phyloP scores from a whole-genome alignment of 2,888 invertebrate species.

The Drosophila neotestacea region DNA sequence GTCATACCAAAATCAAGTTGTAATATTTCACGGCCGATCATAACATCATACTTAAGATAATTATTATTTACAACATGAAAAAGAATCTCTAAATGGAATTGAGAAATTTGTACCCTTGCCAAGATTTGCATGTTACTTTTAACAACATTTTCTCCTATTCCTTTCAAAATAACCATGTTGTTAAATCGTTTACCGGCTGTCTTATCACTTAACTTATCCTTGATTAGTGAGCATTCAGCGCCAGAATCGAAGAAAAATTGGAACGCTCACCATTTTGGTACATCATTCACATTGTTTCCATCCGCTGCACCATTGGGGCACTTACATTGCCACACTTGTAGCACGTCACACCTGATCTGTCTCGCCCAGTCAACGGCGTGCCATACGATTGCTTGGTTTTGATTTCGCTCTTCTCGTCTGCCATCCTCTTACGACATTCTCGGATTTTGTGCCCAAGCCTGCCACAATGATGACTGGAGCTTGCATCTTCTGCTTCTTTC shows the following conservation, averaged over 20 bases:
- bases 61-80: conserved; percentile 22
- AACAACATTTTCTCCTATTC: conserved; percentile 29
- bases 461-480: conserved; percentile 3
- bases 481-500: conserved; percentile 18
- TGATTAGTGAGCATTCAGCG: not conserved
- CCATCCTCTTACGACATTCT: conserved; percentile 20
- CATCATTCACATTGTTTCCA: conserved; percentile 9
- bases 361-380: conserved; percentile 1
- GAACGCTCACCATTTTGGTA: conserved; percentile 4
- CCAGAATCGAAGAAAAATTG: conserved; percentile 1
- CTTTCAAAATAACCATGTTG: conserved; percentile 16
- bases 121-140: conserved; percentile 25
- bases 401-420: not conserved
- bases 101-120: conserved; percentile 22
- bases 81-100: conserved; percentile 28
- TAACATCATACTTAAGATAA: conserved; percentile 27
- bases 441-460: conserved; percentile 15
- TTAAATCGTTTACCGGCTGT: conserved; percentile 10
- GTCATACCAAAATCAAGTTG: conserved; percentile 20
- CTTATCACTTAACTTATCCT: conserved; percentile 11
- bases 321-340: conserved; percentile 2
- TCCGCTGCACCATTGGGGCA: conserved; percentile 7
- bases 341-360: conserved; percentile 1
- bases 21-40: conserved; percentile 29
- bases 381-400: not conserved